These are phyloP conservation scores for Crypturellus tataupa DNA, from an alignment of 2,797 vertebrate species.

Conservation along the genomic window DNA sequence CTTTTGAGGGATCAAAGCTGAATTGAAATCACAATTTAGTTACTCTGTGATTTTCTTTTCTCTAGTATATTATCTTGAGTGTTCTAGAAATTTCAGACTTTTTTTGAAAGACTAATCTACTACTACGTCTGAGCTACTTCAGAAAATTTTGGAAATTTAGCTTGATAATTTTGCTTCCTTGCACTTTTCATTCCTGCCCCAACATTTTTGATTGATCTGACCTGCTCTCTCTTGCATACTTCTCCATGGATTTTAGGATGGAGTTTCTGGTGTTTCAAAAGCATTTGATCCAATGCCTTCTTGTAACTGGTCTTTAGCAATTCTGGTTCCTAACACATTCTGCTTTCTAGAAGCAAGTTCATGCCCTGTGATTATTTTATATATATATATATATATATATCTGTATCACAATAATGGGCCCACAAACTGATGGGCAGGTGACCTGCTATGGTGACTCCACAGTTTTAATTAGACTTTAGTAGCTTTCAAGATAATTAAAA, in stretches of 20 bases:
- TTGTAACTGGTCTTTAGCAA: not conserved
- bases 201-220: not conserved
- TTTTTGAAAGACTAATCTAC: not conserved
- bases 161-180: not conserved
- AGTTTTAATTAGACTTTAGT: conserved; percentile 27
- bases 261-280: not conserved
- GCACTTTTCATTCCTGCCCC: not conserved
- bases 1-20: not conserved
- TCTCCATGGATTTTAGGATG: not conserved
- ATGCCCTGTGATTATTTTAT: not conserved
- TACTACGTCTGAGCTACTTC: not conserved
- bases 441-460: not conserved
- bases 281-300: not conserved
- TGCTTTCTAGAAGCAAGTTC: conserved; percentile 46
- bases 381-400: not conserved
- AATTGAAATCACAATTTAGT: not conserved
- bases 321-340: not conserved
- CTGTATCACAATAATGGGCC: not conserved
- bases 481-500: conserved; percentile 48
- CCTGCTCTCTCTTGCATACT: not conserved
- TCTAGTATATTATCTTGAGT: not conserved
- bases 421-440: not conserved
- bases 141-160: not conserved
- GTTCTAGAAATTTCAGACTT: not conserved
- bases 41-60: not conserved